phyloP scores from a whole-genome alignment of 1,140 invertebrate genomes.

The Tachypleus tridentatus region DNA sequence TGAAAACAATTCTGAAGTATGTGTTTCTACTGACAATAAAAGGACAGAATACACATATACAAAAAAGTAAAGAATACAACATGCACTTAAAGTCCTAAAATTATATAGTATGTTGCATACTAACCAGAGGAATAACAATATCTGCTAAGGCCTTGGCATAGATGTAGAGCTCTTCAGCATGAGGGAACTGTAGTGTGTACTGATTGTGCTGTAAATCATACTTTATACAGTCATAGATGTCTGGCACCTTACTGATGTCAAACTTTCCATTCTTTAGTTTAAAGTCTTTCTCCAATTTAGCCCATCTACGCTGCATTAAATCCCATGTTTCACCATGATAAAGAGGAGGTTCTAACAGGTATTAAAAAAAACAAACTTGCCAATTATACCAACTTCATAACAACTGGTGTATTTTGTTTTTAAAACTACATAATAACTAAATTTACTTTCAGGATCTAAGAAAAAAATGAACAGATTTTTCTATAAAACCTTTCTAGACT shows the following conservation, averaged over 20 bases:
- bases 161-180: slow-evolving; percentile 88
- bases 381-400: too few relatives aligned
- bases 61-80: not conserved
- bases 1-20: too few relatives aligned
- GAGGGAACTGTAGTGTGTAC: slow-evolving; percentile 82
- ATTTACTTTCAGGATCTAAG: too few relatives aligned
- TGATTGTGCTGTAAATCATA: slow-evolving; percentile 98
- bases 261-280: slow-evolving; percentile 77
- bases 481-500: too few relatives aligned
- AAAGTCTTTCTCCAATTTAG: slow-evolving; percentile 98
- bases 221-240: slow-evolving; percentile 99
- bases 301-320: slow-evolving; percentile 92
- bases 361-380: not conserved
- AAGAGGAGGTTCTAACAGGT: slow-evolving; percentile 62
- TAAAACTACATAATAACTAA: too few relatives aligned
- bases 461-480: too few relatives aligned
- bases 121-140: slow-evolving; percentile 94
- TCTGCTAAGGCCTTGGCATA: slow-evolving; percentile 93
- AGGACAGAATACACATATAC: slow-evolving; percentile 7
- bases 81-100: not conserved
- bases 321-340: slow-evolving; percentile 99
- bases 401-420: too few relatives aligned
- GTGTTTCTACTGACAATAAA: too few relatives aligned
- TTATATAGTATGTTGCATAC: not conserved
- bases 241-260: slow-evolving; percentile 98